Conservation (phyloP, 2,888 invertebrate genomes). For the Drosophila anomalata region DNA sequence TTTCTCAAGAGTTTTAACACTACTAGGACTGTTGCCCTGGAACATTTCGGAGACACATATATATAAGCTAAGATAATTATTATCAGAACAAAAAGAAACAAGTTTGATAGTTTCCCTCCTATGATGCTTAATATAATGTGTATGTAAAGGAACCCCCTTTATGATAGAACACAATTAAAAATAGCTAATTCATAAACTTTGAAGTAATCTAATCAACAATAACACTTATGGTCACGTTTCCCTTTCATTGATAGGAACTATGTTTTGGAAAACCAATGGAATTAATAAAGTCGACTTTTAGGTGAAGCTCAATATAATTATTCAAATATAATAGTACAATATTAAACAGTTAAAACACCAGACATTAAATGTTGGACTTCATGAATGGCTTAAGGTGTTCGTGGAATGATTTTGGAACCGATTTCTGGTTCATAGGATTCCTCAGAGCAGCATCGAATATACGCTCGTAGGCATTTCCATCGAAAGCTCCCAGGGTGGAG, state of each 20-base stretch:
- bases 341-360: not conserved
- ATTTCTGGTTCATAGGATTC: conserved; percentile 91
- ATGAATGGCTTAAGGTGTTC: conserved; percentile 88
- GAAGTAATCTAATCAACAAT: not conserved
- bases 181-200: not conserved
- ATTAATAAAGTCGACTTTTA: not conserved
- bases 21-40: no score
- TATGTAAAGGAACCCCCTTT: not conserved
- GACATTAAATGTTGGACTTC: conserved; percentile 84
- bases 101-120: no score
- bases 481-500: conserved; percentile 91
- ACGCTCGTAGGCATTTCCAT: conserved; percentile 94
- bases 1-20: no score
- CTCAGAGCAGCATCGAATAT: conserved; percentile 91
- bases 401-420: conserved; percentile 89
- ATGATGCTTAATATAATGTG: not conserved
- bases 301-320: not conserved
- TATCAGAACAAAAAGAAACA: no score
- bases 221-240: not conserved
- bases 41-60: no score
- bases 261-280: not conserved
- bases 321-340: not conserved
- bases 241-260: not conserved
- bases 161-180: not conserved
- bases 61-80: no score